These are phyloP conservation scores for Chrysocyon brachyurus DNA, from an alignment of 2,797 vertebrate genomes.

Conservation along the genomic window DNA sequence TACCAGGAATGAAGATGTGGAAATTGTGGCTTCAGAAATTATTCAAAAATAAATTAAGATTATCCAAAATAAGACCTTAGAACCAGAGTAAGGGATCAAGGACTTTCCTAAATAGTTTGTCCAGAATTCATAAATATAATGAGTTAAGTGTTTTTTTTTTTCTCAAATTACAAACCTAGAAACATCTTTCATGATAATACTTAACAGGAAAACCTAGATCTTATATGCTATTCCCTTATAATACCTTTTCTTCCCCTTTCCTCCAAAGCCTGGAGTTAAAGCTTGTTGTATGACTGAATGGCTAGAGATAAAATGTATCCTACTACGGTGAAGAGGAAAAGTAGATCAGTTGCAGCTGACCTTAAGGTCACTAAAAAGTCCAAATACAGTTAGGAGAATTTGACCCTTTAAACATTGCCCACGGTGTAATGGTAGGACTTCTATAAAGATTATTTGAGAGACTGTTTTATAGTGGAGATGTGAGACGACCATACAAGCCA, in stretches of 20 bases:
- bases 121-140: background rate
- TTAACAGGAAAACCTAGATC: background rate
- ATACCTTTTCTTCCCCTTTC: background rate
- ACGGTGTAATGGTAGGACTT: background rate
- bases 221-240: background rate
- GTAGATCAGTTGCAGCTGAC: background rate
- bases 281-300: slow-evolving; percentile 1
- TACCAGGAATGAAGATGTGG: background rate
- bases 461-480: background rate
- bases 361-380: background rate
- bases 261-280: background rate
- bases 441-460: background rate
- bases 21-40: background rate
- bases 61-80: background rate
- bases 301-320: background rate
- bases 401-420: background rate
- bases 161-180: background rate
- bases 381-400: background rate
- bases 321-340: background rate
- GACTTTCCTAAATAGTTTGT: background rate
- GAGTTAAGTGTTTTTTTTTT: background rate
- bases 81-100: background rate
- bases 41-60: background rate
- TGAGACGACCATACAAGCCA: background rate
- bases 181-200: background rate